These are phyloP conservation scores for Lampropteryx suffumata DNA, from an alignment of 2,888 invertebrate species.

Conservation along the genomic window DNA sequence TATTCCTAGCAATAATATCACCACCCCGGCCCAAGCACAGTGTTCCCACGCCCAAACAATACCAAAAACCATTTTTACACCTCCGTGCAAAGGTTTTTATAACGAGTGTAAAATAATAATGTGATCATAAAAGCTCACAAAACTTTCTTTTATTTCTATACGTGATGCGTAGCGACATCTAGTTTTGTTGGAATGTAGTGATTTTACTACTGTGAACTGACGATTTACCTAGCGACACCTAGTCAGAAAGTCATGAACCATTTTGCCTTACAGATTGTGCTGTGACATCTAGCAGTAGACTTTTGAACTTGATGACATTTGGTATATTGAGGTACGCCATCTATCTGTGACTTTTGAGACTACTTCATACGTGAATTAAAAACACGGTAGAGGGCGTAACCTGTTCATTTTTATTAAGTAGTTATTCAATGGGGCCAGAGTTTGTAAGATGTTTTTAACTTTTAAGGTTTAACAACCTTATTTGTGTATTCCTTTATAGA, in stretches of 20 bases:
- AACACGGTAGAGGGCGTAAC: neutral
- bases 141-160: conserved; percentile 55
- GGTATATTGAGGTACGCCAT: neutral
- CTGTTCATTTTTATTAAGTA: too few species aligned
- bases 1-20: conserved; percentile 10
- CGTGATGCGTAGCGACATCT: conserved; percentile 56
- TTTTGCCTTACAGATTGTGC: too few species aligned
- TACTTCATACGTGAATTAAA: neutral
- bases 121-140: conserved; percentile 45
- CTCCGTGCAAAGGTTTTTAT: conserved; percentile 72
- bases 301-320: neutral
- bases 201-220: conserved; percentile 52
- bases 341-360: neutral
- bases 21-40: conserved; percentile 48
- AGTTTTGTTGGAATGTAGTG: conserved; percentile 56
- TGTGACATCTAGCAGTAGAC: conserved; percentile 4
- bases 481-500: too few species aligned
- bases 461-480: too few species aligned
- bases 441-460: too few species aligned
- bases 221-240: neutral
- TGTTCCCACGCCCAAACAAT: conserved; percentile 73
- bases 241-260: too few species aligned
- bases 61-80: conserved; percentile 80
- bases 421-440: too few species aligned
- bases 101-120: conserved; percentile 74